Evolutionary conservation across 2,113 vertebrate genomes (phyloP), one percentile per base, ranked within the genome.

Genomic region (Aptenodytes forsteri): DNA sequence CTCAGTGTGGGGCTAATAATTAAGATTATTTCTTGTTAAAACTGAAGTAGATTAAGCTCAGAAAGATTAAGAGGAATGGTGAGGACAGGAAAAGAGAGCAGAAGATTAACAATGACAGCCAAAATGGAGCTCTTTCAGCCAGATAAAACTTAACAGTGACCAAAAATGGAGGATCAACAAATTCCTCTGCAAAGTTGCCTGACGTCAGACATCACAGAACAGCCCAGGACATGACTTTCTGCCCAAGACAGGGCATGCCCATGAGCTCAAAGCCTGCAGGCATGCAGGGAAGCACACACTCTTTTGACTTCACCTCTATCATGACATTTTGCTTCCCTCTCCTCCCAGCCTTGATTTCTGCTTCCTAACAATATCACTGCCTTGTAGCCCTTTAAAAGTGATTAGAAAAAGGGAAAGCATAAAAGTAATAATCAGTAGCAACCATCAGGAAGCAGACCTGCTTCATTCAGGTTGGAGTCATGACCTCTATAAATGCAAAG

Each of bases 401-500:
- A 56, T 75, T 83, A 83, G n/a, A 44, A 81, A 82, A 95, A 94
- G 81, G 8, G 62, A 95, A 94, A 91, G 81, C 38, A 38, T 49
- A 9, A 14, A 85, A 92, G 42, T 58, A 47, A 40, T 87, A 87
- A 89, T 84, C 87, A 77, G 75, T 73, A 83, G 36, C 42, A 93
- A 93, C 80, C 67, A 83, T 83, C 87, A 93, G 89, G 95, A 96
- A 97, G 89, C 73, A 95, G 34, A 81, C 40, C 49, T 85, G 18
- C 23, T 67, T 75, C 36, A 30, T 94, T 95, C 91, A 93, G 84
- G 62, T 66, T 85, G 78, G 46, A 93, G 84, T 70, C 71, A 34
- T 5, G 78, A 95, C 89, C 94, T 95, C 67, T 80, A 73, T 85
- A 90, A 97, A 95, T 70, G 85, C 94, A 91, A 83, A 91, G 83